Evolutionary conservation across 1,140 invertebrate genomes (phyloP).

Genomic region (Anoplophora glabripennis): DNA sequence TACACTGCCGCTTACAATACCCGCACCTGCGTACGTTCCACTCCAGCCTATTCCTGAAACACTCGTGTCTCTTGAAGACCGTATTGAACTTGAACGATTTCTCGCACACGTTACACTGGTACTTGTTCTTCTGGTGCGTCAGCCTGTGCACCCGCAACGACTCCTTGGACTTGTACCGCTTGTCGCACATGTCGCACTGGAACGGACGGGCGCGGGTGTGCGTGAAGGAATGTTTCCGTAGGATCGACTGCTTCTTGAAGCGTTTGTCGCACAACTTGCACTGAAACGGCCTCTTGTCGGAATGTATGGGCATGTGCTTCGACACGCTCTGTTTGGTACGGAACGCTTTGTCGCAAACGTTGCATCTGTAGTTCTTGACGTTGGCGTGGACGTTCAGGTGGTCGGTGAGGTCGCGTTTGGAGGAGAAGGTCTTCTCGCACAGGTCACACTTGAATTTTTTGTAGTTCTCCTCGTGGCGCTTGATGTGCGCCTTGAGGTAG

Average conservation of each 20-base stretch:
- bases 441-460: conserved; percentile 20
- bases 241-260: conserved; percentile 38
- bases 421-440: conserved; percentile 13
- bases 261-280: conserved; percentile 20
- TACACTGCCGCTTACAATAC: conserved; percentile 7
- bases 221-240: conserved; percentile 34
- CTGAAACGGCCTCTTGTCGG: conserved; percentile 19
- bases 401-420: conserved; percentile 13
- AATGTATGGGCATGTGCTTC: conserved; percentile 22
- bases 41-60: background rate
- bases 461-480: conserved; percentile 13
- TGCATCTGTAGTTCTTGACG: conserved; percentile 14
- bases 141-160: conserved; percentile 12
- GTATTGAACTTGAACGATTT: conserved; percentile 10
- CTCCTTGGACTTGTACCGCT: conserved; percentile 15
- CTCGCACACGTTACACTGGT: conserved; percentile 12
- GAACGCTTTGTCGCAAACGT: conserved; percentile 17
- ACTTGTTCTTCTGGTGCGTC: conserved; percentile 9
- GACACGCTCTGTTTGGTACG: conserved; percentile 15
- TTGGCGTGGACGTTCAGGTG: conserved; percentile 19
- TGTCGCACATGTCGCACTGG: conserved; percentile 30
- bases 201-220: conserved; percentile 34
- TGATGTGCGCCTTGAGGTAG: conserved; percentile 16
- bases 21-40: background rate
- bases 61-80: conserved; percentile 7